These are phyloP conservation scores for Rhinichthys klamathensis DNA, from an alignment of 2,113 vertebrate species.

Conservation along the genomic window DNA sequence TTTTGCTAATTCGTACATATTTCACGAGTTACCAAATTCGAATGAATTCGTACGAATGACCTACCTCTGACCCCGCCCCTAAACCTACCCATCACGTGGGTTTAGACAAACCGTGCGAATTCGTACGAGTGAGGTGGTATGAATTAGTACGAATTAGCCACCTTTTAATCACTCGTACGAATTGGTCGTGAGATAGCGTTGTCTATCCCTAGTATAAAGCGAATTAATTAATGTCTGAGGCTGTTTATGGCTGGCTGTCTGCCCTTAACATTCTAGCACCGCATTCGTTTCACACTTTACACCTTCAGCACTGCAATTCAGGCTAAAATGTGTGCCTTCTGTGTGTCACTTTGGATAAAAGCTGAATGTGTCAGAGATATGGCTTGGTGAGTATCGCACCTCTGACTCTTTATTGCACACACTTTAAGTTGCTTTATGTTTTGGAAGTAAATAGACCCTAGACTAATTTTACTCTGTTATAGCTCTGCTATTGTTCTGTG, in stretches of 20 bases:
- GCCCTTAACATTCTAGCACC: not conserved
- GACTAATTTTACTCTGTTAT: conserved; percentile 12
- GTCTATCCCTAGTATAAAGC: not conserved
- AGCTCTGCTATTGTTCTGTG: conserved; percentile 6
- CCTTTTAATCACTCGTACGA: too few relatives aligned
- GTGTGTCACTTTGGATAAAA: not conserved
- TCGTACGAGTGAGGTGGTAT: too few relatives aligned
- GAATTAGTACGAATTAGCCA: too few relatives aligned
- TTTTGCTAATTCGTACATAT: too few relatives aligned
- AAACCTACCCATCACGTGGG: too few relatives aligned
- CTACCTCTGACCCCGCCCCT: too few relatives aligned
- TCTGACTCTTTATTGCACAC: not conserved
- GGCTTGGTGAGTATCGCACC: too few relatives aligned
- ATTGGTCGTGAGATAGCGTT: too few relatives aligned
- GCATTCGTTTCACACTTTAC: not conserved
- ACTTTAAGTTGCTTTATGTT: not conserved
- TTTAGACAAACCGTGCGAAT: too few relatives aligned
- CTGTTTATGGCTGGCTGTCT: not conserved
- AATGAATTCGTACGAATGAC: too few relatives aligned
- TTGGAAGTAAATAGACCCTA: not conserved
- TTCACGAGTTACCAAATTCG: too few relatives aligned
- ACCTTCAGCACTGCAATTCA: not conserved
- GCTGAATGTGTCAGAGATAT: not conserved
- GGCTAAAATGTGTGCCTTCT: not conserved
- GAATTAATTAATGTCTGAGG: not conserved